Base-by-base conservation (phyloP, 2,888 invertebrate genomes). In the Platypus cylindrus region DNA sequence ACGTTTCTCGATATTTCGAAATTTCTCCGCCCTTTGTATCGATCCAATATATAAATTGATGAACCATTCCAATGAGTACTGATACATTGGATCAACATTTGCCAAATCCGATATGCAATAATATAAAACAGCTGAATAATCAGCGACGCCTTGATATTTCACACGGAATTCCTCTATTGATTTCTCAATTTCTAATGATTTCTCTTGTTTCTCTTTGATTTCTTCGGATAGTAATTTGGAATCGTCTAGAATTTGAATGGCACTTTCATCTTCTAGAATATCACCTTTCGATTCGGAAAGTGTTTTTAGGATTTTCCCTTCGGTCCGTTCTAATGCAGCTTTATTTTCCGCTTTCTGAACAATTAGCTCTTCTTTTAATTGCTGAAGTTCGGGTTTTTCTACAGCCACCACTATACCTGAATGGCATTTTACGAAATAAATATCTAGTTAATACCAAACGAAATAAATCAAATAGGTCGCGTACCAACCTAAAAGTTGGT, bases 211-310 rank as follows among this genome's bases (percentile, higher is more conserved):
- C 45, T 78, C 76, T 44, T 73, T 71, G 40, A 91, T 90, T 52
- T 87, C 85, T 37, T 74, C 72, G 1, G 90, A 80, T 22, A 90
- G 63, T 5, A 68, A 60, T 63, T 91, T 90, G 0, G 90, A 89
- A 3, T 83, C 81, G 56, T 87, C 87, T 28, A 93, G 65, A 40
- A 89, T 80, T 57, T 83, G 73, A 46, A 93, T 87, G 3, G 91
- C 91, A 3, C 71, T 71, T 63, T 91, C 90, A 58, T 93, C 87
- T 63, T 91, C 91, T 41, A 93, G 66, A 54, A 93, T 89, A 56
- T 89, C 86, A 2, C 89, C 86, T 56, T 86, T 80, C 2, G 78
- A 69, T 52, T 81, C 74, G 26, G 85, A 79, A 34, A 93, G 63
- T 0, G 89, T 90, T 50, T 77, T 73, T 30, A 93, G 65, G 48